Base-by-base conservation (phyloP, 2,113 vertebrate genomes). In the Gavialis gangeticus region DNA sequence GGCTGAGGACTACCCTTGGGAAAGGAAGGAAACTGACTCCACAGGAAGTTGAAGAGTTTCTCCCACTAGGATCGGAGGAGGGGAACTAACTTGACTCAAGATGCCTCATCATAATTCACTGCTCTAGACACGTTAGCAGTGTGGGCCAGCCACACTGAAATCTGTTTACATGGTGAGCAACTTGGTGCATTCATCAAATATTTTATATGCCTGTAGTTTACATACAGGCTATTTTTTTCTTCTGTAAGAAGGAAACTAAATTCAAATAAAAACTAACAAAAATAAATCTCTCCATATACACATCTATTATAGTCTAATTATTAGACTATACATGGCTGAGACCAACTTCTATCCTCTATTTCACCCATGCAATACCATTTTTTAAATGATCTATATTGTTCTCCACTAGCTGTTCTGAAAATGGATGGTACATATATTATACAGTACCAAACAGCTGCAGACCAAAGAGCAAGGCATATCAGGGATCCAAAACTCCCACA, bases 41-140 rank as follows among this genome's bases (percentile, higher is more conserved):
- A 5, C 67, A 73, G 34, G 37, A 84, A 60, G 57, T 12, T 24
- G 13, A 58, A 54, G 4, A 54, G 15, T 22, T 14, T 86, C 55
- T 88, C 24, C 71, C 9, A 69, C 5, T 19, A 60, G 63, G 15
- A 76, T 6, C 14, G 77, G 55, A 27, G 67, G 10, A 14, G 46
- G 10, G 5, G 6, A 12, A 17, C 34, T 63, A 46, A 11, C 3
- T 1, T 0, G 0, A 2, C 2, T 11, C 1, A 1, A 54, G 4
- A 10, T 18, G 1, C 73, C 67, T 54, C 12, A 4, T 22, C 69
- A n/a, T 69, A 60, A 73, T 7, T 16, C 54, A 27, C 28, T 2
- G 3, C 2, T 1, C 10, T 6, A 67, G 4, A 17, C 21, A 46
- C 12, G 13, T 10, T 12, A 75, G 60, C 34, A 27, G 19, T 59